phyloP scores from a whole-genome alignment of 2,113 vertebrate species.

The Scortum barcoo region DNA sequence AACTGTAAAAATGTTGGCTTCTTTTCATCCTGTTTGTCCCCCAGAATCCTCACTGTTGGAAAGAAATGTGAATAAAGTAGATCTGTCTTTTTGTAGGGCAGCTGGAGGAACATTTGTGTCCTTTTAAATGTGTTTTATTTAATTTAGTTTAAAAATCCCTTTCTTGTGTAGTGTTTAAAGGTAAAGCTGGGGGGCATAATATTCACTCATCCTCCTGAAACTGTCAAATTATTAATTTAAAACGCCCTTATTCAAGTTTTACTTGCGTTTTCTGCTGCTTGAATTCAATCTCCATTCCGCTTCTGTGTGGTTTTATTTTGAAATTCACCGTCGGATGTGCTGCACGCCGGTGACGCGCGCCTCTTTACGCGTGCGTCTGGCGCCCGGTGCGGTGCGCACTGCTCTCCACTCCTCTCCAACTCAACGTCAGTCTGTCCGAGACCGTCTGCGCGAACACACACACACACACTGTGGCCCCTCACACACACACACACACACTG shows the following conservation, averaged over 20 bases:
- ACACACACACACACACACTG: conserved; percentile 5
- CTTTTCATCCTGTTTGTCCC: neutral
- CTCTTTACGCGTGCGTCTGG: conserved; percentile 44
- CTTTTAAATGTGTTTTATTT: neutral
- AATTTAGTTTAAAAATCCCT: neutral
- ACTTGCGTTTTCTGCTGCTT: neutral
- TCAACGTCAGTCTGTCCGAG: conserved; percentile 63
- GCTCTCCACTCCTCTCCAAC: conserved; percentile 67
- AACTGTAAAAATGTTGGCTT: no score
- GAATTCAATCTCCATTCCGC: neutral
- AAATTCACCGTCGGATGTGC: conserved; percentile 38
- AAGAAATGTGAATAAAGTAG: no score
- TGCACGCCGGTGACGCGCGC: fast-evolving
- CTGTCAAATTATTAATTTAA: neutral
- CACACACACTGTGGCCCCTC: conserved; percentile 33
- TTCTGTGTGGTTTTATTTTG: conserved; percentile 51
- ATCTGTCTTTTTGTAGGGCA: no score
- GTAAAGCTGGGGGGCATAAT: neutral
- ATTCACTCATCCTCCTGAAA: neutral
- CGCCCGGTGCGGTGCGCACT: conserved; percentile 56
- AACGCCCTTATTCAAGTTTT: no score
- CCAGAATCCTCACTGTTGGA: no score
- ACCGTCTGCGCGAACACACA: conserved; percentile 50
- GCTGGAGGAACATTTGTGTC: neutral
- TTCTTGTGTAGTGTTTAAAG: neutral